Conservation (phyloP, 2,113 vertebrate genomes). For the Centropristis striata region DNA sequence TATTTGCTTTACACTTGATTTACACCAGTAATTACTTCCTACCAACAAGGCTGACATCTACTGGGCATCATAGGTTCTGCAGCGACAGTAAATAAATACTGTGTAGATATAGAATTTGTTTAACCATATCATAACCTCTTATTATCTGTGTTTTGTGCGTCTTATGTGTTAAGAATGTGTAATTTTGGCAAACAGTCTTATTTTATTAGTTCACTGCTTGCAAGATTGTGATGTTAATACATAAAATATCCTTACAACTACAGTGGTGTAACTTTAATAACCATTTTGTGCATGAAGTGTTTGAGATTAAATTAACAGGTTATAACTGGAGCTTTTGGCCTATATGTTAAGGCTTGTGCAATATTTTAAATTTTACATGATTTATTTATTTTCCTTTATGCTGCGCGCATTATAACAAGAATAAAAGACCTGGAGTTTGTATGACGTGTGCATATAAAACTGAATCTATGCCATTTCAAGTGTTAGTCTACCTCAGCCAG, state of each 20-base stretch:
- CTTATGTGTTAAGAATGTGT: background rate
- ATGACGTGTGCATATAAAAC: background rate
- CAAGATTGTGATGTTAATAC: background rate
- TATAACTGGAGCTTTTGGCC: background rate
- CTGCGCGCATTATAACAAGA: background rate
- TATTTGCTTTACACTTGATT: background rate
- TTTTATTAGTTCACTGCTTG: background rate
- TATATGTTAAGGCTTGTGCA: background rate
- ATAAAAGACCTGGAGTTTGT: background rate
- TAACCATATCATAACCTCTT: background rate
- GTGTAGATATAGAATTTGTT: background rate
- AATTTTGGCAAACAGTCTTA: background rate
- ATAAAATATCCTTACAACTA: background rate
- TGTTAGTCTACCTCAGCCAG: background rate
- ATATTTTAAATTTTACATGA: background rate
- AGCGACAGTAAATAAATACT: background rate
- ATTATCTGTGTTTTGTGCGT: background rate
- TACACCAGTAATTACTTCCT: conserved; percentile 9
- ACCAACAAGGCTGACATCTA: conserved; percentile 75
- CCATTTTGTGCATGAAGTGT: background rate
- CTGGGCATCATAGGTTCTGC: conserved; percentile 54
- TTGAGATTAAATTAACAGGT: background rate
- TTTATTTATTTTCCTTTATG: background rate
- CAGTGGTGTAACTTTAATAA: background rate
- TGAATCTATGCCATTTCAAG: too few species aligned